These are phyloP conservation scores for Dallia pectoralis DNA, from an alignment of 2,797 vertebrate species.

Conservation along the genomic window DNA sequence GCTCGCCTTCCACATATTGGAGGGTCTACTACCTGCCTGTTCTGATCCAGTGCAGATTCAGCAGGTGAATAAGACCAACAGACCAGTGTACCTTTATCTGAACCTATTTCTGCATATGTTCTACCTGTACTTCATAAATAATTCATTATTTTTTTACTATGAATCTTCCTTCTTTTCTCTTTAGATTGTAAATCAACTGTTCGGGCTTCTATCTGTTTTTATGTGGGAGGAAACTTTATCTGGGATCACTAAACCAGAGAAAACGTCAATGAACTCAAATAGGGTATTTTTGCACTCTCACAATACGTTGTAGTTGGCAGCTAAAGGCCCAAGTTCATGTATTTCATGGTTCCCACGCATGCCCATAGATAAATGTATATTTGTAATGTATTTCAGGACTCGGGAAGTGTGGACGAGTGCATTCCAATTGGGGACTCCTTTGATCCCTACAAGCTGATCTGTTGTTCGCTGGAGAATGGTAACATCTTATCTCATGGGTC, in stretches of 20 bases:
- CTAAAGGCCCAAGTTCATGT: neutral
- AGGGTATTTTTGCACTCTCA: constrained; percentile 55
- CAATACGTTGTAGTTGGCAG: neutral
- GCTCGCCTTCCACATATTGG: constrained; percentile 80
- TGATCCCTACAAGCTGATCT: constrained; percentile 79
- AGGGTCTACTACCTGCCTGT: constrained; percentile 76
- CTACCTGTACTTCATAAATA: neutral
- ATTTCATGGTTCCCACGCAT: neutral
- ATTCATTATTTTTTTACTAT: neutral
- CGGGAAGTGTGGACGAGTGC: constrained; percentile 74
- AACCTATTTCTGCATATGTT: too few species aligned
- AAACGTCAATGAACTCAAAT: constrained; percentile 51
- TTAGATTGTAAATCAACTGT: constrained; percentile 78
- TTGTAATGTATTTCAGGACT: constrained; percentile 50
- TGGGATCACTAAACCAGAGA: constrained; percentile 55
- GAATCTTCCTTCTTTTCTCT: constrained; percentile 8
- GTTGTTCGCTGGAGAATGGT: constrained; percentile 78
- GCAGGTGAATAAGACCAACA: constrained; percentile 59
- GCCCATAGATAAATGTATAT: too few species aligned
- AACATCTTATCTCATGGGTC: constrained; percentile 79
- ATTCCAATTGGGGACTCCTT: constrained; percentile 82
- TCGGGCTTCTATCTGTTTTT: constrained; percentile 73
- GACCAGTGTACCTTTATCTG: neutral
- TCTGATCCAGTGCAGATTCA: constrained; percentile 71
- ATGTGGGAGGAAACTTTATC: constrained; percentile 81